Evolutionary conservation across 2,113 vertebrate genomes (phyloP).

Genomic region (Corythaeola cristata): DNA sequence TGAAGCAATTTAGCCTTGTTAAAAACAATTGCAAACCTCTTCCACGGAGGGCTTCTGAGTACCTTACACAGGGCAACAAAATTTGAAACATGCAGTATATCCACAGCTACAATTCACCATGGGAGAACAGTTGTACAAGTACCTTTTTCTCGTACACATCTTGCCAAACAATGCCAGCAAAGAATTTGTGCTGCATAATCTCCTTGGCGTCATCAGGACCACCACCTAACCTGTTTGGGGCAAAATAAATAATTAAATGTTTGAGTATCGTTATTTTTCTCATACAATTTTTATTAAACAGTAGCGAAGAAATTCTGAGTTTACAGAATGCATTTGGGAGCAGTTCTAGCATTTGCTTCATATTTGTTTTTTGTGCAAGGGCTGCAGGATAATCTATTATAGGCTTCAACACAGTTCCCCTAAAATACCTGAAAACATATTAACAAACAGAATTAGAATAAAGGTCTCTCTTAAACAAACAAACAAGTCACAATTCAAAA

Average conservation of each 20-base stretch:
- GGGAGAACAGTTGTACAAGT: neutral
- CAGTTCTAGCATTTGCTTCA: neutral
- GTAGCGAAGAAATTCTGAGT: neutral
- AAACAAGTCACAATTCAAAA: neutral
- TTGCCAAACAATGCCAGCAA: conserved; percentile 92
- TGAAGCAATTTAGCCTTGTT: neutral
- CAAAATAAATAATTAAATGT: neutral
- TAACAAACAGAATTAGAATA: neutral
- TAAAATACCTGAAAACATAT: neutral
- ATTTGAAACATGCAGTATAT: neutral
- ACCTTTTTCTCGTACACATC: conserved; percentile 98
- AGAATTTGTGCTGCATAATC: conserved; percentile 98
- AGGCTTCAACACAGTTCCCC: neutral
- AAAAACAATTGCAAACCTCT: neutral
- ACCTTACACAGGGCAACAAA: neutral
- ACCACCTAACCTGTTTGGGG: conserved; percentile 87
- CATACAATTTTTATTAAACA: neutral
- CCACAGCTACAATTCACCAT: neutral
- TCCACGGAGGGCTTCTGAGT: neutral
- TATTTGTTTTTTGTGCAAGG: neutral
- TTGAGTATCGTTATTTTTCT: conserved; percentile 26
- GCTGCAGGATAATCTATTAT: neutral
- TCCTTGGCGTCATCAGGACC: conserved; percentile 95
- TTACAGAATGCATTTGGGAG: neutral
- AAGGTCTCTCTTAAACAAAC: neutral